phyloP scores from a whole-genome alignment of 1,140 invertebrate genomes.

The Halyomorpha halys region DNA sequence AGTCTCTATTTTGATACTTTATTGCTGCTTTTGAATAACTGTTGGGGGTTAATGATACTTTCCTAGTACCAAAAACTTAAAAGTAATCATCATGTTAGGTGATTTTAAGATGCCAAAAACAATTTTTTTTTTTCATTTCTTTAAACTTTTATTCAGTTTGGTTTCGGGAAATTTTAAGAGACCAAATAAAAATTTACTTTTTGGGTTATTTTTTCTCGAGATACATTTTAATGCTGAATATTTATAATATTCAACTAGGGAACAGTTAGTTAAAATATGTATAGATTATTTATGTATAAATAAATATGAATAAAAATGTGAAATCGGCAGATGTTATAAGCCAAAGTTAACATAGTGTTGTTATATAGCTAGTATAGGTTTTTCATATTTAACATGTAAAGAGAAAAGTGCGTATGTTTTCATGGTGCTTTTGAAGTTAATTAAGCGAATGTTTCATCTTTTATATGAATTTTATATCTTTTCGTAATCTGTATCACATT shows the following conservation, averaged over 20 bases:
- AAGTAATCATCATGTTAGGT: background rate
- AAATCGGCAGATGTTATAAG: slow-evolving; percentile 12
- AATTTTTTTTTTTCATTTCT: background rate
- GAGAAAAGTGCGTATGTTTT: slow-evolving; percentile 6
- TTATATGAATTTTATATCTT: slow-evolving; percentile 16
- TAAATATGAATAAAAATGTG: background rate
- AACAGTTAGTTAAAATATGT: slow-evolving; percentile 2
- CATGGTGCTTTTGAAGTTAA: slow-evolving; percentile 9
- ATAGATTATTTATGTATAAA: slow-evolving; percentile 3
- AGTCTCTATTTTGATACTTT: slow-evolving; percentile 11
- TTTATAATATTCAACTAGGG: slow-evolving; percentile 15
- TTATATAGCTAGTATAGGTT: slow-evolving; percentile 7
- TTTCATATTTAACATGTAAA: slow-evolving; percentile 2
- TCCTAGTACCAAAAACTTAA: too few relatives aligned
- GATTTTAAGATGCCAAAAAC: slow-evolving; percentile 11
- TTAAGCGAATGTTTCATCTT: slow-evolving; percentile 5
- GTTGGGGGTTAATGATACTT: too few relatives aligned
- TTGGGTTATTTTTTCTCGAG: too few relatives aligned
- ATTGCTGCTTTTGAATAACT: too few relatives aligned
- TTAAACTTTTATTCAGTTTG: background rate
- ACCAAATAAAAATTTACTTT: background rate
- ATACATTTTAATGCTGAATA: background rate
- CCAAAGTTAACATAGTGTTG: slow-evolving; percentile 11
- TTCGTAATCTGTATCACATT: background rate
- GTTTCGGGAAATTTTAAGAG: background rate